phyloP scores from a whole-genome alignment of 2,113 vertebrate species.

The Atractosteus spatula region DNA sequence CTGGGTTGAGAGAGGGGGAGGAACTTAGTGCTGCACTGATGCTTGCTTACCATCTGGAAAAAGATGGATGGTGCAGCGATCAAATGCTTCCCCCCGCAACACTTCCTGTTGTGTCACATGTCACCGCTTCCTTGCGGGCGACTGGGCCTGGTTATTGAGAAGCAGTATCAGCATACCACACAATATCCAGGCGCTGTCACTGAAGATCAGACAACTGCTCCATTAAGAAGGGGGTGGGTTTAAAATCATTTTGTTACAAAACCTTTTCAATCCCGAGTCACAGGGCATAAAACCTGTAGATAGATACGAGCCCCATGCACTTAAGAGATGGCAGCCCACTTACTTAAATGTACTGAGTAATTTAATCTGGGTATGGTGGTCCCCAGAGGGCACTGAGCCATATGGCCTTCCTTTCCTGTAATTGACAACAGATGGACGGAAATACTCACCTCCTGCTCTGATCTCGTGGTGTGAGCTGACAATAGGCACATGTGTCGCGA shows the following conservation, averaged over 20 bases:
- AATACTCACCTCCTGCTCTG: constrained; percentile 60
- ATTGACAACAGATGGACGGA: constrained; percentile 43
- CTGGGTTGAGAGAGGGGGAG: no score
- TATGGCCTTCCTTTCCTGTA: constrained; percentile 57
- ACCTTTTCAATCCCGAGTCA: no score
- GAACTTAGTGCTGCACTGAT: no score
- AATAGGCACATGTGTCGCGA: no score
- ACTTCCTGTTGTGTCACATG: no score
- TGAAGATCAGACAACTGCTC: no score
- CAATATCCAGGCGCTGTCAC: not conserved
- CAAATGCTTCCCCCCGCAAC: no score
- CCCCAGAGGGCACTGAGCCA: constrained; percentile 52
- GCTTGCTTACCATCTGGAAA: no score
- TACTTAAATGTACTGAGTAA: constrained; percentile 45
- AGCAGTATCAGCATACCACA: not conserved
- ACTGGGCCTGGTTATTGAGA: not conserved
- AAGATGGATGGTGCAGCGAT: no score
- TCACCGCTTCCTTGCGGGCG: constrained; percentile 14
- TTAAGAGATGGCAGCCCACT: not conserved
- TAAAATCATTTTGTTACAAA: not conserved
- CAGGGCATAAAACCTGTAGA: no score
- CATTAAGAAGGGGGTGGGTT: not conserved
- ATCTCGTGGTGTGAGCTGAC: no score
- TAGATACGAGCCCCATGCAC: not conserved
- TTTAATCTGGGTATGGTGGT: constrained; percentile 39